phyloP scores from a whole-genome alignment of 2,888 invertebrate genomes.

The Crepidodera aurea region DNA sequence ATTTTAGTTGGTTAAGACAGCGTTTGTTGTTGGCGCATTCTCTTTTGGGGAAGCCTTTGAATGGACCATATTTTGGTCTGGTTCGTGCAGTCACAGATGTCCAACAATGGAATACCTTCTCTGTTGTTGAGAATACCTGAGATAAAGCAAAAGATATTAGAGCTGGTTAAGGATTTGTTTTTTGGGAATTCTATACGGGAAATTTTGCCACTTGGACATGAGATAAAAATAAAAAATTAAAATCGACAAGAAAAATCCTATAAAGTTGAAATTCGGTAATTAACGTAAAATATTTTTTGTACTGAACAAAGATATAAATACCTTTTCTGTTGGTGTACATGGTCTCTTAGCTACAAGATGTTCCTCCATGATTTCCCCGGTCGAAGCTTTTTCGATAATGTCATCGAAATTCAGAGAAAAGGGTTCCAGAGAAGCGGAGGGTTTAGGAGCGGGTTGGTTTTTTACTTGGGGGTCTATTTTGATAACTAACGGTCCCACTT shows the following conservation, averaged over 20 bases:
- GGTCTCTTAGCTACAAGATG: neutral
- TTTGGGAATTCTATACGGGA: too few species aligned
- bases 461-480: slow-evolving; percentile 34
- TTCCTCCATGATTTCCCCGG: neutral
- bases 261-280: too few species aligned
- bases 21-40: neutral
- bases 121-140: neutral
- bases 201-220: too few species aligned
- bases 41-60: slow-evolving; percentile 1
- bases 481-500: slow-evolving; percentile 40
- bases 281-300: too few species aligned
- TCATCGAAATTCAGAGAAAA: slow-evolving; percentile 29
- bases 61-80: too few species aligned
- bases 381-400: neutral
- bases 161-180: too few species aligned
- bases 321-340: neutral
- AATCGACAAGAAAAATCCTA: too few species aligned
- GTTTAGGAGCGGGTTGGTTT: neutral
- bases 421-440: slow-evolving; percentile 9
- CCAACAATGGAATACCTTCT: neutral
- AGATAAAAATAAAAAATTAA: too few species aligned
- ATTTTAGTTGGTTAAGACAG: neutral
- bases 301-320: too few species aligned
- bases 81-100: neutral
- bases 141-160: neutral